These are phyloP conservation scores for Pseudococcus longispinus DNA, from an alignment of 2,888 invertebrate genomes.

Conservation along the genomic window DNA sequence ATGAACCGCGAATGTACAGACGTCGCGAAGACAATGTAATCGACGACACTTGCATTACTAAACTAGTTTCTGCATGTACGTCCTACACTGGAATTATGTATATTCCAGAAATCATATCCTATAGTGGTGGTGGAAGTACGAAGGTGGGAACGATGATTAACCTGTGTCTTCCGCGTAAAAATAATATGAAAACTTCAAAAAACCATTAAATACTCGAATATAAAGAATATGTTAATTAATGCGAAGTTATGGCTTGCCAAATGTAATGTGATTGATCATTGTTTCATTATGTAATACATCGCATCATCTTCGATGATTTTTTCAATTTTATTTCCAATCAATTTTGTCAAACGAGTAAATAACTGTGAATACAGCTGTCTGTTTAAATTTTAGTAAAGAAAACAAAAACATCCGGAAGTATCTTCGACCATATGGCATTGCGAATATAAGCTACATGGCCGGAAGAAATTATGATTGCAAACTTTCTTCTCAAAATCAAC, in stretches of 20 bases:
- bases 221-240: not conserved
- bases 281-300: not conserved
- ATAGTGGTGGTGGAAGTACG: constrained; percentile 19
- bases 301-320: not conserved
- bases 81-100: constrained; percentile 26
- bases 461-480: too few relatives aligned
- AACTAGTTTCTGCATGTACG: constrained; percentile 17
- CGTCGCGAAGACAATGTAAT: not conserved
- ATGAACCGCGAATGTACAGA: not conserved
- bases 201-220: not conserved
- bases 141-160: constrained; percentile 16
- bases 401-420: too few relatives aligned
- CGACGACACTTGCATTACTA: not conserved
- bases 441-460: too few relatives aligned
- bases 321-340: too few relatives aligned
- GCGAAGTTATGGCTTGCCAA: not conserved
- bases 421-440: too few relatives aligned
- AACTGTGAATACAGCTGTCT: too few relatives aligned
- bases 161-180: constrained; percentile 13
- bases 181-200: not conserved
- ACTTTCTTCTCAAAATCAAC: too few relatives aligned
- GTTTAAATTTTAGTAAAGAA: too few relatives aligned
- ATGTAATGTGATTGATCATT: not conserved
- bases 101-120: constrained; percentile 19
- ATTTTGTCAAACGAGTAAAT: too few relatives aligned